Percentiles rank a stretch among this genome's conserved stretches.
Evolutionary conservation across 2,113 vertebrate genomes (phyloP).

Genomic region (Scopus umbretta): DNA sequence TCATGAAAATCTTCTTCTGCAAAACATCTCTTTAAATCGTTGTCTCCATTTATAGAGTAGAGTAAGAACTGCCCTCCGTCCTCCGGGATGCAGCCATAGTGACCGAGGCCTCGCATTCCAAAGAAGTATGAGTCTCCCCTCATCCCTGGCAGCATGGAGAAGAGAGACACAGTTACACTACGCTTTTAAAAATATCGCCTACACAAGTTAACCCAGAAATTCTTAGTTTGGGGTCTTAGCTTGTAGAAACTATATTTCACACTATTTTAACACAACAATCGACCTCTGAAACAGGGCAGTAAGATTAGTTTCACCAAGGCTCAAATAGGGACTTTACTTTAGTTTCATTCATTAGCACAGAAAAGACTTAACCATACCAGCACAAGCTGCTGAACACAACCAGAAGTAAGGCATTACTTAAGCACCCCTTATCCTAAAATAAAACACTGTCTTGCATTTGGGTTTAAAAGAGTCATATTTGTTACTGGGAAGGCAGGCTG

Average conservation of each 20-base stretch:
- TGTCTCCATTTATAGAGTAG: constrained; percentile 71
- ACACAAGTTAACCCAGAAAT: neutral
- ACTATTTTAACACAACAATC: neutral
- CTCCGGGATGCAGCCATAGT: constrained; percentile 61
- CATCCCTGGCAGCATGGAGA: constrained; percentile 69
- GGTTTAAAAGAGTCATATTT: neutral
- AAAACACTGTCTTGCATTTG: neutral
- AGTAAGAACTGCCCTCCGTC: constrained; percentile 76
- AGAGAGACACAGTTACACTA: neutral
- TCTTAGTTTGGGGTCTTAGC: neutral
- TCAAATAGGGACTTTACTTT: neutral
- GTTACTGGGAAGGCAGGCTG: neutral
- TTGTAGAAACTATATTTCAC: neutral
- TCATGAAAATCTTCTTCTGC: constrained; percentile 79
- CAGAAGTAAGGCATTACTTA: neutral
- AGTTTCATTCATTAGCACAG: neutral
- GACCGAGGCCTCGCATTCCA: constrained; percentile 70
- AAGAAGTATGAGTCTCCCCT: constrained; percentile 81
- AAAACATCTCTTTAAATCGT: constrained; percentile 62
- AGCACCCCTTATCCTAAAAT: neutral
- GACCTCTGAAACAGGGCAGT: neutral
- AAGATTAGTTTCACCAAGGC: neutral
- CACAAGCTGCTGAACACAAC: neutral
- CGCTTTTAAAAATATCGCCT: neutral
- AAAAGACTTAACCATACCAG: neutral